These are phyloP conservation scores for Hirudinaria manillensis DNA, from an alignment of 2,888 invertebrate genomes.

Conservation along the genomic window DNA sequence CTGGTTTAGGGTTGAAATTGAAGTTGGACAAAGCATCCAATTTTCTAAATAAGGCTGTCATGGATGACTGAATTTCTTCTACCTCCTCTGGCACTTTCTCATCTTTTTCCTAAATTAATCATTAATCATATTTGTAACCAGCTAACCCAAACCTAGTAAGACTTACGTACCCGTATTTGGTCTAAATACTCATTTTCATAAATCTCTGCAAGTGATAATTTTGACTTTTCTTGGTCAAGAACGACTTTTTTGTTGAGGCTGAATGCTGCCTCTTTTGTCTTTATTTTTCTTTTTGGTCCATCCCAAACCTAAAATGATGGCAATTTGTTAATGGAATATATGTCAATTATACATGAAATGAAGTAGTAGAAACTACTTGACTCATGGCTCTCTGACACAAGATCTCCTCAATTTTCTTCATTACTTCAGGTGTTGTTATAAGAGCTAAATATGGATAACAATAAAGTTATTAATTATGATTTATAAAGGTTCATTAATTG, in stretches of 20 bases:
- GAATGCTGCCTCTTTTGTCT: constrained; percentile 66
- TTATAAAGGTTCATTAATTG: background rate
- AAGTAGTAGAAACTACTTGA: constrained; percentile 45
- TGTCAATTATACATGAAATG: background rate
- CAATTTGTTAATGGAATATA: constrained; percentile 53
- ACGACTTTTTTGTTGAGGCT: constrained; percentile 81
- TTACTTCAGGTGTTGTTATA: constrained; percentile 83
- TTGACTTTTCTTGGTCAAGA: constrained; percentile 87
- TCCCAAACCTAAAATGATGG: constrained; percentile 67
- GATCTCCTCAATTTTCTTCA: constrained; percentile 77
- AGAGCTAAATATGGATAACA: constrained; percentile 61
- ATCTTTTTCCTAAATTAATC: constrained; percentile 54
- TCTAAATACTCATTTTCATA: constrained; percentile 68
- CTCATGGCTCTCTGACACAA: constrained; percentile 87
- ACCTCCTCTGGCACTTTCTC: constrained; percentile 63
- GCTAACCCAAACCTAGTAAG: background rate
- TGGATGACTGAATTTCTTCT: constrained; percentile 68
- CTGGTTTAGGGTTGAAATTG: constrained; percentile 83
- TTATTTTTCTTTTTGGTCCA: constrained; percentile 77
- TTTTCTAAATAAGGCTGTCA: constrained; percentile 73
- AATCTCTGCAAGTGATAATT: constrained; percentile 82
- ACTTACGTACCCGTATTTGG: constrained; percentile 55
- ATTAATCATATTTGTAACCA: no score
- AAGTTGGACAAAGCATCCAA: constrained; percentile 87
- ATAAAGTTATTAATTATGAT: background rate